Percentiles rank a stretch among this genome's conserved stretches.
Conservation (phyloP, 2,888 invertebrate species). For the Crepidodera aurea region DNA sequence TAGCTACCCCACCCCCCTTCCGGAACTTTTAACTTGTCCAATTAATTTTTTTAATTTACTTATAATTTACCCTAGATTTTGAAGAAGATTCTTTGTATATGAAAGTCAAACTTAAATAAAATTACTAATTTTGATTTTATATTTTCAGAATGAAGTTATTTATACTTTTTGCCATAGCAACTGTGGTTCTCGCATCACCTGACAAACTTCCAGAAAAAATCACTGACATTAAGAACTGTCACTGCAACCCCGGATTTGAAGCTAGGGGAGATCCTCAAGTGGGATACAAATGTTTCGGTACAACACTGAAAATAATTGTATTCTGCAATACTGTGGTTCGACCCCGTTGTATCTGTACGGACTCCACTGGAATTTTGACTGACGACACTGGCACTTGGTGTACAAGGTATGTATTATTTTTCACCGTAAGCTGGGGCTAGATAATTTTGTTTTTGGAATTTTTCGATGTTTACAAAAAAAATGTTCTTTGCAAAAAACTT, state of each 20-base stretch:
- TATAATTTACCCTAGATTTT: too few species aligned
- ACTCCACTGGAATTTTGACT: constrained; percentile 26
- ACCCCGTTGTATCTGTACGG: constrained; percentile 34
- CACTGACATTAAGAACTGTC: constrained; percentile 27
- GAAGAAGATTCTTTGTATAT: too few species aligned
- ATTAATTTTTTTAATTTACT: too few species aligned
- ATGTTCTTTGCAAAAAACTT: too few species aligned
- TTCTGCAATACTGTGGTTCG: constrained; percentile 25
- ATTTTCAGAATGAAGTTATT: background rate
- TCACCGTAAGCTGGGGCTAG: too few species aligned
- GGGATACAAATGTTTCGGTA: constrained; percentile 37
- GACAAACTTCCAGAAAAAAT: constrained; percentile 1
- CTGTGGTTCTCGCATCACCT: background rate
- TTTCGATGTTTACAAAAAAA: too few species aligned
- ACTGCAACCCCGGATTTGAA: constrained; percentile 30
- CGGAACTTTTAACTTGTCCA: too few species aligned
- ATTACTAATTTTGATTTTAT: background rate
- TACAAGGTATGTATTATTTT: background rate
- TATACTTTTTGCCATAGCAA: background rate
- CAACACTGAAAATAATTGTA: constrained; percentile 14
- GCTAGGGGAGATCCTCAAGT: background rate
- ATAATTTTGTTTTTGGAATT: too few species aligned
- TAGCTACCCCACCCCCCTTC: too few species aligned
- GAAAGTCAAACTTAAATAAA: too few species aligned
- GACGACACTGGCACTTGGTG: constrained; percentile 35